Evolutionary conservation across 1,140 invertebrate species (phyloP), one percentile per base, ranked within the genome.

Genomic region (Phthorimaea operculella): DNA sequence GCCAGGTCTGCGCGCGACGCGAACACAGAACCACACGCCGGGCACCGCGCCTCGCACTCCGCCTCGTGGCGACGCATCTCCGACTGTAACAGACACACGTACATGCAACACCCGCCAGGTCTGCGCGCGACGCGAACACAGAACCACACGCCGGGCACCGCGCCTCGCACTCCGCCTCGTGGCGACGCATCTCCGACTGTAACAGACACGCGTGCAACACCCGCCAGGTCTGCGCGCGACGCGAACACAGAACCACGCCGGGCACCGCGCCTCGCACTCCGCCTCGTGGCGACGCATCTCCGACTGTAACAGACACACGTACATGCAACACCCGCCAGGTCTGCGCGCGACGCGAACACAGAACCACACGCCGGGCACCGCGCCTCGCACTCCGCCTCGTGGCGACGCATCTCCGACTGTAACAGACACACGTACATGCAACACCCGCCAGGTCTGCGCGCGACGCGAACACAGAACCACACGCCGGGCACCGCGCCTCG

Each of bases 51-150:
- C 53, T 59, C 42, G 58, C 71, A 72, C 39, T 55, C 34, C 11
- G 55, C 57, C 57, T 58, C 58, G 68, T 76, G 73, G 6, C 64
- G 68, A 1, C 74, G 70, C 42, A 66, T 56, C 54, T 62, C 76
- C 16, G 55, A 47, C 11, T 52, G 52, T 14, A n/a, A n/a, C n/a
- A n/a, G n/a, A n/a, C n/a, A n/a, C n/a, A n/a, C n/a, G n/a, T n/a
- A n/a, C n/a, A n/a, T n/a, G n/a, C n/a, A n/a, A n/a, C n/a, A n/a
- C n/a, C 61, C 5, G 66, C 39, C 55, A 78, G 65, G 58, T 64
- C 57, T 1, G 47, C 39, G 42, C 68, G 64, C 53, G 65, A 58
- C 42, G 51, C 44, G 33, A 49, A 57, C 12, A 47, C 21, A 14
- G 49, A 52, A 18, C 54, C 61, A 65, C 76, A 76, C 33, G 58